Conservation (phyloP, 1,140 invertebrate genomes). For the Drosophila arizonae region DNA sequence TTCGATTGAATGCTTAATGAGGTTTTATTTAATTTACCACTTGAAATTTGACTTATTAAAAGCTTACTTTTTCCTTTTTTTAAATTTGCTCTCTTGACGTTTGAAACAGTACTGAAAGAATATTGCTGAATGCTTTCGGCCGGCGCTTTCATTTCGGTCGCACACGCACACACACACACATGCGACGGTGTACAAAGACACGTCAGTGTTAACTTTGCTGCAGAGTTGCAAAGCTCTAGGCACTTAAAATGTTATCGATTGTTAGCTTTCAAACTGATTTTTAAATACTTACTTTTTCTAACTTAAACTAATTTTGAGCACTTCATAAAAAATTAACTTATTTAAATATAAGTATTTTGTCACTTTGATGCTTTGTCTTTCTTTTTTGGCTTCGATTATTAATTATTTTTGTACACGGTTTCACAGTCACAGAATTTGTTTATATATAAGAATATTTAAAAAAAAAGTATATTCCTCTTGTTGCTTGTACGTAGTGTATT, state of each 20-base stretch:
- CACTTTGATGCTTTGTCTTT: constrained; percentile 51
- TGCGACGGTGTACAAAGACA: constrained; percentile 50
- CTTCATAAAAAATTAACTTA: constrained; percentile 35
- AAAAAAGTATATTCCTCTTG: constrained; percentile 38
- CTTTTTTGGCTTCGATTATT: constrained; percentile 59
- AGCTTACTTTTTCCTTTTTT: constrained; percentile 17
- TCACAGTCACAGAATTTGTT: constrained; percentile 52
- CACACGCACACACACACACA: constrained; percentile 27
- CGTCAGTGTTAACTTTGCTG: constrained; percentile 55
- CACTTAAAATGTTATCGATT: constrained; percentile 29
- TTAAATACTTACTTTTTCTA: constrained; percentile 72
- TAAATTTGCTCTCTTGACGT: constrained; percentile 52
- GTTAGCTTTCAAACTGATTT: constrained; percentile 25
- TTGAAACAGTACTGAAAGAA: constrained; percentile 66
- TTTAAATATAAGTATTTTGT: constrained; percentile 38
- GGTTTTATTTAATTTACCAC: constrained; percentile 51
- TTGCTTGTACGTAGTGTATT: constrained; percentile 33
- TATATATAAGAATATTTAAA: constrained; percentile 6
- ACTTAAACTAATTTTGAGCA: constrained; percentile 49
- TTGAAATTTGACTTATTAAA: constrained; percentile 35
- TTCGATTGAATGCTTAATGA: neutral
- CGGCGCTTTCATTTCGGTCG: constrained; percentile 54
- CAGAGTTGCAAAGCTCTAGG: constrained; percentile 50
- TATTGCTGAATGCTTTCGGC: constrained; percentile 34
- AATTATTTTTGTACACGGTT: constrained; percentile 37